Percentiles rank a stretch among this genome's conserved stretches.
Conservation (phyloP, 2,113 vertebrate species). For the Pangasianodon hypophthalmus region DNA sequence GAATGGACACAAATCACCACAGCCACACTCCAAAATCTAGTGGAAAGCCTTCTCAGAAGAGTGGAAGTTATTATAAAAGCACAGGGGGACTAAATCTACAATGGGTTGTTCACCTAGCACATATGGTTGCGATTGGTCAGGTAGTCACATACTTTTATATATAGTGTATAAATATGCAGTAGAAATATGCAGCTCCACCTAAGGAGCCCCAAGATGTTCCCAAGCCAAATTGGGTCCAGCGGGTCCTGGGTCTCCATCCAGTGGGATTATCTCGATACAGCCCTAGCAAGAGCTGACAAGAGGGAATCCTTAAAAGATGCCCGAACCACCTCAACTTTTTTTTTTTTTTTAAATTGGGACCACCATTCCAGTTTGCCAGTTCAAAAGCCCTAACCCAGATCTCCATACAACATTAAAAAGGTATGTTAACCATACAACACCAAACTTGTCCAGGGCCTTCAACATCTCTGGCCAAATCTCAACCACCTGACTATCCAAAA, state of each 20-base stretch:
- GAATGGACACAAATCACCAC: background rate
- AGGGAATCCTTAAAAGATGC: background rate
- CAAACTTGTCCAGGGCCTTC: background rate
- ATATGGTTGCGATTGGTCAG: background rate
- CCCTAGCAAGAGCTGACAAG: background rate
- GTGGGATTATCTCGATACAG: background rate
- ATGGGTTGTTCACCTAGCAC: background rate
- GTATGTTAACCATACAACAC: background rate
- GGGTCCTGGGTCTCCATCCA: background rate
- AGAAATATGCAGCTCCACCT: background rate
- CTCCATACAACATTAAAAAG: background rate
- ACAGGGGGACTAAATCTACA: background rate
- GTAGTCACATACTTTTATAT: background rate
- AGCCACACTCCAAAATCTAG: background rate
- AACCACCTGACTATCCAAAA: background rate
- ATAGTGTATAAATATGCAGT: background rate
- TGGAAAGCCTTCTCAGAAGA: background rate
- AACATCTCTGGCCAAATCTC: background rate
- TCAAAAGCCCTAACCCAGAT: background rate
- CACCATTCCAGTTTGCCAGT: background rate
- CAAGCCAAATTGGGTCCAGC: background rate
- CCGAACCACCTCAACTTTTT: background rate
- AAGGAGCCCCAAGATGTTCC: background rate
- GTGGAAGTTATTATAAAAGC: background rate
- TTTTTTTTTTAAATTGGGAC: background rate